Conservation (phyloP, 2,113 vertebrate genomes). For the Rhinogobius similis region DNA sequence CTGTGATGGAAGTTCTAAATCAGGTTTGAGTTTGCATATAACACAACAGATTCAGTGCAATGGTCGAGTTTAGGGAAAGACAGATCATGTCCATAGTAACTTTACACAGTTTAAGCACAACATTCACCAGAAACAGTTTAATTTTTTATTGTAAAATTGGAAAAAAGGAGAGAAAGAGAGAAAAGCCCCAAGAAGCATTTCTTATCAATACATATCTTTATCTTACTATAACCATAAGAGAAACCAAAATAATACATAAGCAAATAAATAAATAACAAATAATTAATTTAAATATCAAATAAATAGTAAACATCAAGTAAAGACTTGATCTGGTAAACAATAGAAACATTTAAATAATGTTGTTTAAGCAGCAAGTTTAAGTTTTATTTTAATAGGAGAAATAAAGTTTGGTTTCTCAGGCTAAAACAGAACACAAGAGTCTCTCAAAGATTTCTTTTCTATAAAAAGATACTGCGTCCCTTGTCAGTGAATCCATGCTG, state of each 20-base stretch:
- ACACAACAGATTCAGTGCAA: not conserved
- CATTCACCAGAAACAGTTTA: conserved; percentile 61
- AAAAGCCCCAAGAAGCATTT: conserved; percentile 82
- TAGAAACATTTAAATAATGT: conserved; percentile 76
- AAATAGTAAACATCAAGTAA: conserved; percentile 71
- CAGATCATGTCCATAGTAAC: not conserved
- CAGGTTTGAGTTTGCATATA: conserved; percentile 22
- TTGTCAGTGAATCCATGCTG: conserved; percentile 77
- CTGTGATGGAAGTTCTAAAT: conserved; percentile 36
- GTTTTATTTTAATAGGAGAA: conserved; percentile 75
- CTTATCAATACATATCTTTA: conserved; percentile 79
- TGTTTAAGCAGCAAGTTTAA: conserved; percentile 81
- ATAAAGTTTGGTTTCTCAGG: conserved; percentile 81
- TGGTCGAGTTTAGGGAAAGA: not conserved
- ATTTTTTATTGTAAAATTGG: conserved; percentile 88
- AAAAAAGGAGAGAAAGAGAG: conserved; percentile 84
- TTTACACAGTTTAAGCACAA: not conserved
- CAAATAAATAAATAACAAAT: conserved; percentile 45
- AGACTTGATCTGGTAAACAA: conserved; percentile 68
- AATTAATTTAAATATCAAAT: conserved; percentile 41
- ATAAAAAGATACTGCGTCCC: conserved; percentile 77
- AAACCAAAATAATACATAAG: conserved; percentile 47
- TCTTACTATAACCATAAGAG: conserved; percentile 74
- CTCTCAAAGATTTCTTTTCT: conserved; percentile 32
- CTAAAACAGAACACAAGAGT: conserved; percentile 75